Evolutionary conservation across 2,113 vertebrate species (phyloP).

Genomic region (Trematocara marginatum): DNA sequence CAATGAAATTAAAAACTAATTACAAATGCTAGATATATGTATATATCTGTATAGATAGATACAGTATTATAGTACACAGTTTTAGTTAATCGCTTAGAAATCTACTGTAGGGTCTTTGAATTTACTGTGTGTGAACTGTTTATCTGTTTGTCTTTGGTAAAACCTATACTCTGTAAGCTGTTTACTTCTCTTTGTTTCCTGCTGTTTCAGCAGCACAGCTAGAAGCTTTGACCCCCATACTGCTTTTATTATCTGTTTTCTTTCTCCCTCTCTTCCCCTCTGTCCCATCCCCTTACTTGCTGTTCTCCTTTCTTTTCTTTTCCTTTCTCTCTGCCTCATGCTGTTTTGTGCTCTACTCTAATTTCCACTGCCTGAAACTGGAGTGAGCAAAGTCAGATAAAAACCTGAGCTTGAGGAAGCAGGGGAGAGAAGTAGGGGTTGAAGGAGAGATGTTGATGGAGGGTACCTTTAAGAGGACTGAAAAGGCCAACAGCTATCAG

Average conservation of each 20-base stretch:
- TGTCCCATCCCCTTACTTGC: conserved; percentile 1
- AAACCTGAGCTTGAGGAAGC: conserved; percentile 25
- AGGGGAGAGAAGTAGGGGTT: neutral
- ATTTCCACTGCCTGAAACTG: conserved; percentile 34
- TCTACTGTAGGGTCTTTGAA: neutral
- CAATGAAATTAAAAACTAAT: neutral
- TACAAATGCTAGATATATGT: neutral
- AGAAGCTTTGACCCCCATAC: conserved; percentile 32
- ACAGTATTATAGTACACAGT: neutral
- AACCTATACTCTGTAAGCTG: conserved; percentile 25
- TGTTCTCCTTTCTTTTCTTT: neutral
- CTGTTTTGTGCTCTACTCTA: conserved; percentile 27
- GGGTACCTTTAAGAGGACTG: conserved; percentile 11
- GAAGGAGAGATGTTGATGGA: conserved; percentile 33
- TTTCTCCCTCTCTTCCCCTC: neutral
- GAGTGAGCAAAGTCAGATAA: conserved; percentile 23
- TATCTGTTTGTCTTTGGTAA: conserved; percentile 30
- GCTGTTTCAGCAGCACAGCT: conserved; percentile 41
- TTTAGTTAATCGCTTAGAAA: neutral
- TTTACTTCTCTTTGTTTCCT: conserved; percentile 43
- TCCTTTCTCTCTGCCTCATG: neutral
- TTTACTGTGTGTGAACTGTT: neutral
- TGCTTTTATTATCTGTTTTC: conserved; percentile 42
- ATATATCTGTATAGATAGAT: neutral
- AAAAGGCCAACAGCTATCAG: conserved; percentile 33